Evolutionary conservation across 2,888 invertebrate species (phyloP).

Genomic region (Dioctria rufipes): DNA sequence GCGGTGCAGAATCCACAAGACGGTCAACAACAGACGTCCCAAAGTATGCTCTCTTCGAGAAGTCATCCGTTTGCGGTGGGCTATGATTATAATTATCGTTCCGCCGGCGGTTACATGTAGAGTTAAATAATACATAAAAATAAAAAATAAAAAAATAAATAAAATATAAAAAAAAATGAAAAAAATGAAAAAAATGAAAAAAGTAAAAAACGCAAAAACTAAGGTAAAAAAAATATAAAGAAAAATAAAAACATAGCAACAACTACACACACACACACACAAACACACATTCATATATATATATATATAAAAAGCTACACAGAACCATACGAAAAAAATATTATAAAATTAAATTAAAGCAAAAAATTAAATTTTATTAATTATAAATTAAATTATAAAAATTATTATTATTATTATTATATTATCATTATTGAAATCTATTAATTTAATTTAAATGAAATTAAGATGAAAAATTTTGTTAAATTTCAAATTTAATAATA

Average conservation of each 20-base stretch:
- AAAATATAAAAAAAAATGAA: background rate
- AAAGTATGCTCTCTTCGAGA: slow-evolving; percentile 28
- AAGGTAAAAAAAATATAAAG: slow-evolving; percentile 5
- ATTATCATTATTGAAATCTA: slow-evolving; percentile 46
- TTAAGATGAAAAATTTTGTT: slow-evolving; percentile 38
- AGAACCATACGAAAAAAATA: background rate
- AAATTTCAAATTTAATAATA: slow-evolving; percentile 52
- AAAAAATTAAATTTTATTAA: background rate
- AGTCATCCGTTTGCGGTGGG: slow-evolving; percentile 34
- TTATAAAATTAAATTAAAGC: background rate
- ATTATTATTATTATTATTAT: slow-evolving; percentile 35
- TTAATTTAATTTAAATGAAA: slow-evolving; percentile 48
- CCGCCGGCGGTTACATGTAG: slow-evolving; percentile 48
- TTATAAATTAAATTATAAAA: slow-evolving; percentile 33
- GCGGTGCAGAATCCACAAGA: background rate
- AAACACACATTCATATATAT: slow-evolving; percentile 5
- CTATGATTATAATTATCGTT: slow-evolving; percentile 50
- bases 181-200: background rate
- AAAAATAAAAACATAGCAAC: background rate
- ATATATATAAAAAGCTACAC: background rate
- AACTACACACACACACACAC: background rate
- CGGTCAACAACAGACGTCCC: slow-evolving; percentile 13
- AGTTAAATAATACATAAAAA: slow-evolving; percentile 11
- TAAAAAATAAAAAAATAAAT: background rate
- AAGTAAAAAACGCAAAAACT: background rate